Conservation (phyloP, 2,113 vertebrate genomes). For the Piliocolobus tephrosceles region DNA sequence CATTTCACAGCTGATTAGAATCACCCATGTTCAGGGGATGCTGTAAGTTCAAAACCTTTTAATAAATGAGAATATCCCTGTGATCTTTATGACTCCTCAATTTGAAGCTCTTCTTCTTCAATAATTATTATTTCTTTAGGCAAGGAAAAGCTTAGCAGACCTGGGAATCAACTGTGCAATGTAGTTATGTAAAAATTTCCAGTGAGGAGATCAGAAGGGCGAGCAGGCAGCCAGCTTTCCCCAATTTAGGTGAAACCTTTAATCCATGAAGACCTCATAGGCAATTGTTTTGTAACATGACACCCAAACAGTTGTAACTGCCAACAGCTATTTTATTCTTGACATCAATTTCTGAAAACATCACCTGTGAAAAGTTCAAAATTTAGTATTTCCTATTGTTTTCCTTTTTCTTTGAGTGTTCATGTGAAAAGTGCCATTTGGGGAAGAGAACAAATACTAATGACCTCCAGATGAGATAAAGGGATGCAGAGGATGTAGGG, state of each 20-base stretch:
- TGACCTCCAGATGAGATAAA: conserved; percentile 24
- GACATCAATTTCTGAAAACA: conserved; percentile 75
- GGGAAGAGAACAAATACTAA: conserved; percentile 52
- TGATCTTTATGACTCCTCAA: not conserved
- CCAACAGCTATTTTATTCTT: conserved; percentile 73
- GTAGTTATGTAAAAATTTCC: not conserved
- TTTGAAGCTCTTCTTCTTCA: not conserved
- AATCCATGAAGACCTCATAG: conserved; percentile 55
- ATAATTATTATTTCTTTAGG: conserved; percentile 1
- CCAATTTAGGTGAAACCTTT: conserved; percentile 60
- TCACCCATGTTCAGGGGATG: not conserved
- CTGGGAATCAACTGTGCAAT: not conserved
- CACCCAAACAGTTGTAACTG: conserved; percentile 73
- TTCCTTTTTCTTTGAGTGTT: conserved; percentile 49
- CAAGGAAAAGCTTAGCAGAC: not conserved
- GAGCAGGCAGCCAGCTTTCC: not conserved
- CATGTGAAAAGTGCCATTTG: conserved; percentile 54
- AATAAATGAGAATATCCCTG: not conserved
- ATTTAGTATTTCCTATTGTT: conserved; percentile 73
- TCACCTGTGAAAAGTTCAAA: conserved; percentile 77
- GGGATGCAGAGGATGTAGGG: not conserved
- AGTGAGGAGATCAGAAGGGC: conserved; percentile 26
- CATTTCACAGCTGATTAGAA: conserved; percentile 11
- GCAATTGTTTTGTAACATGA: conserved; percentile 72
- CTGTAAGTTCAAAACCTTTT: not conserved